Conservation (phyloP, 2,797 vertebrate species). For the Crocodylus rhombifer region DNA sequence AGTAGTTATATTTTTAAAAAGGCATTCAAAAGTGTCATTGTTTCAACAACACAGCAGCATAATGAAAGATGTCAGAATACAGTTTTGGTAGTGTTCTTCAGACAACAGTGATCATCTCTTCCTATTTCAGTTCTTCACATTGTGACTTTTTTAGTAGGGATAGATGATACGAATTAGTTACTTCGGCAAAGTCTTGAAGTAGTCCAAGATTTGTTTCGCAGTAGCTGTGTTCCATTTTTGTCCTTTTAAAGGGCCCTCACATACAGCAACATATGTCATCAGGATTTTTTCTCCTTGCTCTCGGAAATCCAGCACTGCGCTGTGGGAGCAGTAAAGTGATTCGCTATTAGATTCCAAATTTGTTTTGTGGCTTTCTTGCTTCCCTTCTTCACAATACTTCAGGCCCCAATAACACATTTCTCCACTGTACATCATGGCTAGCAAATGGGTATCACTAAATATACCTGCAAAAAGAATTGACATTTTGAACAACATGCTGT, state of each 20-base stretch:
- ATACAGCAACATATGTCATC: constrained; percentile 90
- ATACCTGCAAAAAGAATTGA: constrained; percentile 84
- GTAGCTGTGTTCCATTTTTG: constrained; percentile 95
- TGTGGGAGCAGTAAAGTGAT: constrained; percentile 7
- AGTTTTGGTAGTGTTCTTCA: background rate
- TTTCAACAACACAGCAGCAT: background rate
- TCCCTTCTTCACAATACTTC: constrained; percentile 86
- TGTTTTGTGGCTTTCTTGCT: constrained; percentile 77
- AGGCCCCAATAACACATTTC: constrained; percentile 99
- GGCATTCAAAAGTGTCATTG: too few species aligned
- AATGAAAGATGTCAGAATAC: background rate
- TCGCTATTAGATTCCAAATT: background rate
- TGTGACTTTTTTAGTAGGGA: background rate
- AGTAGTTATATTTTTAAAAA: too few species aligned
- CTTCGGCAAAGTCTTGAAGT: constrained; percentile 78
- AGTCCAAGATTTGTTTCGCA: constrained; percentile 93
- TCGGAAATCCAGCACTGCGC: constrained; percentile 88
- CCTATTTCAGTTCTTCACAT: background rate
- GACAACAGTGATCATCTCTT: background rate
- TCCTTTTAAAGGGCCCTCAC: constrained; percentile 92
- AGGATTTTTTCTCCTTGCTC: constrained; percentile 93
- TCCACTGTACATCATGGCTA: constrained; percentile 98
- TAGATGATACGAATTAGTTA: background rate
- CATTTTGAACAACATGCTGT: background rate
- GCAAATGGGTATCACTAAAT: constrained; percentile 94